These are phyloP conservation scores for Drosophila arawakana DNA, from an alignment of 1,140 invertebrate genomes.

Conservation along the genomic window DNA sequence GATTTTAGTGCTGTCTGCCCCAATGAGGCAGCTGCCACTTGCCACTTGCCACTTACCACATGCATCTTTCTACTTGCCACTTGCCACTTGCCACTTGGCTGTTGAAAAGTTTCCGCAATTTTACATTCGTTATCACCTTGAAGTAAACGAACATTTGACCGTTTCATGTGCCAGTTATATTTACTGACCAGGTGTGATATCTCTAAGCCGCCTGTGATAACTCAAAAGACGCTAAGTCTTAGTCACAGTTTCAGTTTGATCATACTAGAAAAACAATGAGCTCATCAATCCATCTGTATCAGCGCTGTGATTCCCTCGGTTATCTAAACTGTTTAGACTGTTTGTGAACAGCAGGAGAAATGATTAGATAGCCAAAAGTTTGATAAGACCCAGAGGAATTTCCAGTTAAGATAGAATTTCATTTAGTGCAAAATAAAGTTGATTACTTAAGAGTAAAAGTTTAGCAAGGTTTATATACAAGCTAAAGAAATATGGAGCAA, in stretches of 20 bases:
- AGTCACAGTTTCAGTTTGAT: conserved; percentile 3
- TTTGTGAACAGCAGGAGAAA: conserved; percentile 1
- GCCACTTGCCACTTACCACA: conserved; percentile 42
- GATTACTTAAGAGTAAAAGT: neutral
- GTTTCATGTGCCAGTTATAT: conserved; percentile 68
- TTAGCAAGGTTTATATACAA: too few relatives aligned
- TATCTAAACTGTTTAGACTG: conserved; percentile 16
- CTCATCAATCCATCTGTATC: conserved; percentile 8
- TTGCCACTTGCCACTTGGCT: conserved; percentile 48
- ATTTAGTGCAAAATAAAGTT: neutral
- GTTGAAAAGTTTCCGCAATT: conserved; percentile 70
- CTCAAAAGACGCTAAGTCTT: conserved; percentile 5
- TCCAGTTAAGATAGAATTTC: conserved; percentile 2
- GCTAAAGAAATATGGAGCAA: too few relatives aligned
- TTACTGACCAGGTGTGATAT: conserved; percentile 63
- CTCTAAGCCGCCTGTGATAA: conserved; percentile 51
- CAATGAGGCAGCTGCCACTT: conserved; percentile 42
- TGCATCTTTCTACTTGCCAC: conserved; percentile 41
- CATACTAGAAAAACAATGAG: conserved; percentile 26
- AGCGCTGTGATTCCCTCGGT: conserved; percentile 11
- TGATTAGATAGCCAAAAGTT: conserved; percentile 18
- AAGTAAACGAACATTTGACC: conserved; percentile 26
- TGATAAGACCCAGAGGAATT: neutral
- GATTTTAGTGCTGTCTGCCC: conserved; percentile 19
- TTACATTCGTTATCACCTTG: conserved; percentile 76